These are phyloP conservation scores for Sepiola atlantica DNA, from an alignment of 2,888 invertebrate genomes.

Conservation along the genomic window DNA sequence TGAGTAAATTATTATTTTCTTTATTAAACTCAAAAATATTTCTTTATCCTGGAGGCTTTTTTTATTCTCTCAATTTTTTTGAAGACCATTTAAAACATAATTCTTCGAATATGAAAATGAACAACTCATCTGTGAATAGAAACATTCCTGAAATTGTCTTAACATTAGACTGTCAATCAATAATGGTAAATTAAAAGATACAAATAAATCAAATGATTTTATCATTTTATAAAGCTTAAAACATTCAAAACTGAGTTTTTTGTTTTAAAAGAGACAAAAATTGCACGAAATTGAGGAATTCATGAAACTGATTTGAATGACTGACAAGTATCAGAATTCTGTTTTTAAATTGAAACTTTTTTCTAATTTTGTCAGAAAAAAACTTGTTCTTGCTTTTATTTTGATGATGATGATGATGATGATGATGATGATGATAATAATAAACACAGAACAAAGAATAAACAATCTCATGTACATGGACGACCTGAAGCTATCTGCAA, in stretches of 20 bases:
- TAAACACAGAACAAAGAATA: too few species aligned
- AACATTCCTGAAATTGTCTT: conserved; percentile 32
- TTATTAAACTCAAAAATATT: not conserved
- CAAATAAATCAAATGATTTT: not conserved
- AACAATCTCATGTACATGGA: too few species aligned
- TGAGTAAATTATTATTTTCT: not conserved
- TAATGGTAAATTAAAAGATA: not conserved
- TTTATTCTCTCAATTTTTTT: not conserved
- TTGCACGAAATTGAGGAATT: not conserved
- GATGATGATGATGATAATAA: too few species aligned
- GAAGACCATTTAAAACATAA: not conserved
- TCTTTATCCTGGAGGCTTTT: not conserved
- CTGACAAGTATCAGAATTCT: too few species aligned
- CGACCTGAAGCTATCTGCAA: too few species aligned
- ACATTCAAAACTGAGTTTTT: not conserved
- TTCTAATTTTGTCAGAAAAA: too few species aligned
- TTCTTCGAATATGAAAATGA: not conserved
- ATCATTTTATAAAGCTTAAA: not conserved
- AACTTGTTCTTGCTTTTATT: too few species aligned
- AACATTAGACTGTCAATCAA: too few species aligned
- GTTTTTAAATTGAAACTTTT: too few species aligned
- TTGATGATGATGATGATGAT: too few species aligned
- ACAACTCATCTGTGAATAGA: not conserved
- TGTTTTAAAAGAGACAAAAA: not conserved
- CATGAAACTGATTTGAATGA: not conserved